phyloP scores from a whole-genome alignment of 2,888 invertebrate genomes.

The Cosmorhoe ocellata region DNA sequence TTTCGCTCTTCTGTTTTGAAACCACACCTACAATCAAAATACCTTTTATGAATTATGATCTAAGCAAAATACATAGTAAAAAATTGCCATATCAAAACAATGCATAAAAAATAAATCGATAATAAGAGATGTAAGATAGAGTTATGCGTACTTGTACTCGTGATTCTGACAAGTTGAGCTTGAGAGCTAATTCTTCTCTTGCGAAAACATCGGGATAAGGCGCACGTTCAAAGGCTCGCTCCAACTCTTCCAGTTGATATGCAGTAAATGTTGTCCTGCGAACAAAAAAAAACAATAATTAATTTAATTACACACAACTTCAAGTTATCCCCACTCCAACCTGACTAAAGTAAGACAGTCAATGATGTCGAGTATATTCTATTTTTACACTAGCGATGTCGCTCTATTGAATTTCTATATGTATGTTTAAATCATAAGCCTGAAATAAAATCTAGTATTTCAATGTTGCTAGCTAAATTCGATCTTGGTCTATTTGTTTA shows the following conservation, averaged over 20 bases:
- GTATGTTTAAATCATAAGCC: too few relatives aligned
- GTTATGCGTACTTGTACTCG: slow-evolving; percentile 69
- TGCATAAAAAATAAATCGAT: too few relatives aligned
- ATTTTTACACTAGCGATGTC: too few relatives aligned
- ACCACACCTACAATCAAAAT: slow-evolving; percentile 85
- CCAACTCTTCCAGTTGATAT: slow-evolving; percentile 95
- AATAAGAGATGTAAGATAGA: too few relatives aligned
- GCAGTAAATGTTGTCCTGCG: slow-evolving; percentile 97
- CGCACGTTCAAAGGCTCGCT: slow-evolving; percentile 96
- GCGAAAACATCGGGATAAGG: slow-evolving; percentile 98
- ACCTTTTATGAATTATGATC: neutral
- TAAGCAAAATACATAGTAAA: neutral
- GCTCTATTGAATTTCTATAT: too few relatives aligned
- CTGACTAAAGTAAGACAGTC: neutral
- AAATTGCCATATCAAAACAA: too few relatives aligned
- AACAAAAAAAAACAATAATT: slow-evolving; percentile 41
- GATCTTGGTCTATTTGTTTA: too few relatives aligned
- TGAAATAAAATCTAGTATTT: too few relatives aligned
- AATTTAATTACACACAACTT: too few relatives aligned
- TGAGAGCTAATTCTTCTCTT: slow-evolving; percentile 95
- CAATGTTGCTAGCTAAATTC: too few relatives aligned
- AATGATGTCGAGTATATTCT: too few relatives aligned
- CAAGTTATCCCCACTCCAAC: too few relatives aligned
- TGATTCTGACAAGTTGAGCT: slow-evolving; percentile 93
- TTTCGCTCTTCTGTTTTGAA: slow-evolving; percentile 95